phyloP scores from a whole-genome alignment of 1,140 invertebrate genomes.

The Heliothis subflexa region DNA sequence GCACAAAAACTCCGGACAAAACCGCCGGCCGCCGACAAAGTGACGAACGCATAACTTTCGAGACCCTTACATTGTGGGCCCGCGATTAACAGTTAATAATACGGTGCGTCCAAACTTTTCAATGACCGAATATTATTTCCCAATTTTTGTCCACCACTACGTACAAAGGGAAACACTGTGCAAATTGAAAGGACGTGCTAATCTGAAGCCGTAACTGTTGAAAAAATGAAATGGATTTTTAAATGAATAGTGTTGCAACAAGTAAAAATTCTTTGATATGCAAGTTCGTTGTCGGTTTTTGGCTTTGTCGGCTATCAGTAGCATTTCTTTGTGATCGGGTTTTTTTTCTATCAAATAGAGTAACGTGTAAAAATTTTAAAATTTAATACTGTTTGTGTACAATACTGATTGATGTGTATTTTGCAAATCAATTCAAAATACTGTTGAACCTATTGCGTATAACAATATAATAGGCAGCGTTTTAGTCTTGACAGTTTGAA shows the following conservation, averaged over 20 bases:
- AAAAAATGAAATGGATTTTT: slow-evolving; percentile 33
- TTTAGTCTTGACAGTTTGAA: too few species aligned
- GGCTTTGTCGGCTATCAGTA: slow-evolving; percentile 1
- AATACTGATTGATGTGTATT: too few species aligned
- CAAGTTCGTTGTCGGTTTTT: slow-evolving; percentile 1
- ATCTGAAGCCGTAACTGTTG: slow-evolving; percentile 8
- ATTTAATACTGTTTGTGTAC: too few species aligned
- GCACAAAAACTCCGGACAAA: slow-evolving; percentile 55
- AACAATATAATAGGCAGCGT: too few species aligned
- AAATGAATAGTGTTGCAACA: not conserved
- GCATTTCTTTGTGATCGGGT: too few species aligned
- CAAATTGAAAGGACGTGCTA: slow-evolving; percentile 33
- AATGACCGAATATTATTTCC: slow-evolving; percentile 42
- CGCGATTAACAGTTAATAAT: slow-evolving; percentile 51
- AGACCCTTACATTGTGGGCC: slow-evolving; percentile 50
- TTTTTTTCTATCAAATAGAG: too few species aligned
- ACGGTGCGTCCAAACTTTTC: slow-evolving; percentile 37
- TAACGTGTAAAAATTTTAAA: too few species aligned
- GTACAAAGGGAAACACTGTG: slow-evolving; percentile 11
- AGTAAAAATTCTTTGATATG: not conserved
- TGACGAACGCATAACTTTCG: slow-evolving; percentile 55
- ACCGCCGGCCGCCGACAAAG: slow-evolving; percentile 59
- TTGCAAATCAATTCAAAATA: too few species aligned
- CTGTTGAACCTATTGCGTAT: too few species aligned
- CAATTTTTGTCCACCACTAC: slow-evolving; percentile 38